Evolutionary conservation across 2,797 vertebrate species (phyloP), one percentile per base, ranked within the genome.

Genomic region (Xenopus petersii): DNA sequence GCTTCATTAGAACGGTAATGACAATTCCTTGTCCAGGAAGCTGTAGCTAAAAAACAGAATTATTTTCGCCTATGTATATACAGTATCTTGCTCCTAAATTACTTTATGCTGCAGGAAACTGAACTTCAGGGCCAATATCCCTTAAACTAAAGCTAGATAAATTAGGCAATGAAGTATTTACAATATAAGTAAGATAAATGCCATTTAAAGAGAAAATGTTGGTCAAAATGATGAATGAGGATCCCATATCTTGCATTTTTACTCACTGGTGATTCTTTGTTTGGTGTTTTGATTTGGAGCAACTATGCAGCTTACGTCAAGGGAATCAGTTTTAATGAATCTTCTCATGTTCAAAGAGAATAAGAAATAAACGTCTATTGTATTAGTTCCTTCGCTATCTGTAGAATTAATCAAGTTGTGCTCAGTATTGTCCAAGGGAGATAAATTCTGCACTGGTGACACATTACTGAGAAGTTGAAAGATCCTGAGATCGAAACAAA

Each of bases 301-400:
- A 68, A 63, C 48, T 72, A 56, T 67, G 55, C 68, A 70, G 63
- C 33, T 49, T 24, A 55, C n/a, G 54, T 58, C 75, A 68, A 60
- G 59, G 64, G 70, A 77, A 55, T 48, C 5, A 33, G 13, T 73
- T 56, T 68, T 73, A 73, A 77, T 67, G 49, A 67, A 72, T 71
- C 60, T 58, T 68, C 63, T 77, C 49, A 63, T 73, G 75, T 77
- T 77, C 64, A 72, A 72, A 72, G 64, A 64, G 48, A 77, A 77
- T 68, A 63, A 68, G 59, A 67, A 73, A 66, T 75, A 73, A 63
- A 62, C 49, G 61, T 67, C 64, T 30, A 73, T 77, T 77, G 70
- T 77, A 68, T 77, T 68, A 48, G 58, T 49, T 12, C 16, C 16
- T 12, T 21, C 21, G 47, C 64, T 73, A 77, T 77, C 70, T 73